These are phyloP conservation scores for Eilema griseolum DNA, from an alignment of 2,888 invertebrate species.

Conservation along the genomic window DNA sequence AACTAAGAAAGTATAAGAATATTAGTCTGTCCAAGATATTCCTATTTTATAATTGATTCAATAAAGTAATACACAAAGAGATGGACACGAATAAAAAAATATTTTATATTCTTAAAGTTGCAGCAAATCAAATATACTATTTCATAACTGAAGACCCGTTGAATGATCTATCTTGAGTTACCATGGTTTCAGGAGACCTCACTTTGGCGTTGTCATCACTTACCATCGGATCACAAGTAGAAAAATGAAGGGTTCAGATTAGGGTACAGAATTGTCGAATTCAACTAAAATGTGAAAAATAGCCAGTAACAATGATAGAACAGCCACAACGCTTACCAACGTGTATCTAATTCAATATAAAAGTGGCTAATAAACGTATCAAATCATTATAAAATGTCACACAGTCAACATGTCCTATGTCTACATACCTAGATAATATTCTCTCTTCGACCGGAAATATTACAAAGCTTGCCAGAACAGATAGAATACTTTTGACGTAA, in stretches of 20 bases:
- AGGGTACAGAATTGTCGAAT: not conserved
- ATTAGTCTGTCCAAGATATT: no score
- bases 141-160: not conserved
- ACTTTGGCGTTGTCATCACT: not conserved
- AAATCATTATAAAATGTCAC: constrained; percentile 67
- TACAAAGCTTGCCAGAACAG: constrained; percentile 46
- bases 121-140: not conserved
- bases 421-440: constrained; percentile 69
- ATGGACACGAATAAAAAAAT: no score
- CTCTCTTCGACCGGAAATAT: constrained; percentile 69
- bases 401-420: constrained; percentile 63
- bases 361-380: constrained; percentile 63
- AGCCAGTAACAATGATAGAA: not conserved
- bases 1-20: no score
- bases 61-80: no score
- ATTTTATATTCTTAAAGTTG: not conserved
- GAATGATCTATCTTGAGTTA: not conserved
- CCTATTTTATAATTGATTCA: no score
- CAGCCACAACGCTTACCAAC: constrained; percentile 39
- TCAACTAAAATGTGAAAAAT: not conserved
- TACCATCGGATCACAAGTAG: no score
- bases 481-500: constrained; percentile 28
- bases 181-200: not conserved
- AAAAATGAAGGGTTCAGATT: no score
- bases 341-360: constrained; percentile 58